Percentiles rank a stretch among this genome's conserved stretches.
These are phyloP conservation scores for Heliconius ethilla DNA, from an alignment of 2,888 invertebrate genomes.

Conservation along the genomic window DNA sequence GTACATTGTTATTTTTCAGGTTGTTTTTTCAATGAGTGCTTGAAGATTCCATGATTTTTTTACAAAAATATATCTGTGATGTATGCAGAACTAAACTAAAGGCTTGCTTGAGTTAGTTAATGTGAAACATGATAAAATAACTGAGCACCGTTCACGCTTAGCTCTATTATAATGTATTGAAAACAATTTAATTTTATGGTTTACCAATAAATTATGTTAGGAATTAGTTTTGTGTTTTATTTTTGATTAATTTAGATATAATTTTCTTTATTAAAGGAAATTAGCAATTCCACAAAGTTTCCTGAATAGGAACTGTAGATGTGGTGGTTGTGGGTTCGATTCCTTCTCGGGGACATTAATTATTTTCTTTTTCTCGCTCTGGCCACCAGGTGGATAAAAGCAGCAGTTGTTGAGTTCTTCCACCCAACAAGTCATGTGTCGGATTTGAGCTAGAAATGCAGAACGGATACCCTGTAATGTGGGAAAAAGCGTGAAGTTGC, in stretches of 20 bases:
- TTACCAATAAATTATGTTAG: slow-evolving; percentile 53
- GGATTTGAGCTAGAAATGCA: no score
- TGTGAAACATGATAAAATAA: not conserved
- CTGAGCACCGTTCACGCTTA: slow-evolving; percentile 24
- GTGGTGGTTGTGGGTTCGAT: no score
- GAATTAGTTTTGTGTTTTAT: slow-evolving; percentile 34
- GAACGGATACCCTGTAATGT: no score
- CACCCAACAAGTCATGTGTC: no score
- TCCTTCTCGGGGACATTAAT: no score
- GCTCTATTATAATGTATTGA: slow-evolving; percentile 41
- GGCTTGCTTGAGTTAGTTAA: slow-evolving; percentile 22
- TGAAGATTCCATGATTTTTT: not conserved
- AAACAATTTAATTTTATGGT: slow-evolving; percentile 60
- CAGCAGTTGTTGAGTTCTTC: no score
- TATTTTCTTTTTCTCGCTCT: no score
- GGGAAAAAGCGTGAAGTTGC: no score
- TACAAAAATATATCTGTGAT: slow-evolving; percentile 6
- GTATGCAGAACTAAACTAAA: not conserved
- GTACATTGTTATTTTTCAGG: slow-evolving; percentile 52
- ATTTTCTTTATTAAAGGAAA: not conserved
- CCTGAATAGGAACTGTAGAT: not conserved
- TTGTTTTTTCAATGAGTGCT: slow-evolving; percentile 57
- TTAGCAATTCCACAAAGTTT: not conserved
- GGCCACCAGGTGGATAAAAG: no score
- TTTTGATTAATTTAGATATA: not conserved